Percentiles rank a stretch among this genome's conserved stretches.
Conservation (phyloP, 2,888 invertebrate genomes). For the Metallyticus violacea region DNA sequence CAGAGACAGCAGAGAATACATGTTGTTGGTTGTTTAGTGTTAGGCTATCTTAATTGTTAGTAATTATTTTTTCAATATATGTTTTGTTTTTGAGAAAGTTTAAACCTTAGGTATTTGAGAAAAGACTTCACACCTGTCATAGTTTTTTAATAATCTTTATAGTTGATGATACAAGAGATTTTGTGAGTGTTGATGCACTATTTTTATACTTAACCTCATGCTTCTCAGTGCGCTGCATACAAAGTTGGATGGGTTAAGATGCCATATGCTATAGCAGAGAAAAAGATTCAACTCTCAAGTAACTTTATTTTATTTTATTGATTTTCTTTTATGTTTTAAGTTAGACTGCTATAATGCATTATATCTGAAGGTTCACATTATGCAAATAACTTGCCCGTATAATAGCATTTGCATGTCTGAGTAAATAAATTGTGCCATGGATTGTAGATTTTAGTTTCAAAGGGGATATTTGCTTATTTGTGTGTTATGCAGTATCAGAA, state of each 20-base stretch:
- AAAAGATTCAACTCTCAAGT: not conserved
- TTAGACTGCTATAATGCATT: not conserved
- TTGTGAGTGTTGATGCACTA: not conserved
- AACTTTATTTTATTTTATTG: not conserved
- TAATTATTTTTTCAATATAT: not conserved
- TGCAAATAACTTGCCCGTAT: not conserved
- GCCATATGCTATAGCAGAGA: not conserved
- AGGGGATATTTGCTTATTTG: too few relatives aligned
- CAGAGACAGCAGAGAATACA: not conserved
- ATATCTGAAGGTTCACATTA: not conserved
- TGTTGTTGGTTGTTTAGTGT: not conserved
- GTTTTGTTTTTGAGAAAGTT: not conserved
- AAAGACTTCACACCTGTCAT: not conserved
- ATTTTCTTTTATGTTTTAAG: not conserved
- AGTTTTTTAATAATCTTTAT: not conserved
- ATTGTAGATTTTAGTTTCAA: not conserved
- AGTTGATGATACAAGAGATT: too few relatives aligned
- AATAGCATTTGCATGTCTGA: not conserved
- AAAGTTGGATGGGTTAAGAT: not conserved
- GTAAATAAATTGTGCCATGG: not conserved
- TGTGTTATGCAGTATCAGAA: too few relatives aligned
- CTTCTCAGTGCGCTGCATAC: not conserved
- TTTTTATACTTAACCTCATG: not conserved
- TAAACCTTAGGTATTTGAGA: not conserved
- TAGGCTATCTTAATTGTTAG: not conserved